Conservation (phyloP, 2,888 invertebrate species). For the Desoria tigrina region DNA sequence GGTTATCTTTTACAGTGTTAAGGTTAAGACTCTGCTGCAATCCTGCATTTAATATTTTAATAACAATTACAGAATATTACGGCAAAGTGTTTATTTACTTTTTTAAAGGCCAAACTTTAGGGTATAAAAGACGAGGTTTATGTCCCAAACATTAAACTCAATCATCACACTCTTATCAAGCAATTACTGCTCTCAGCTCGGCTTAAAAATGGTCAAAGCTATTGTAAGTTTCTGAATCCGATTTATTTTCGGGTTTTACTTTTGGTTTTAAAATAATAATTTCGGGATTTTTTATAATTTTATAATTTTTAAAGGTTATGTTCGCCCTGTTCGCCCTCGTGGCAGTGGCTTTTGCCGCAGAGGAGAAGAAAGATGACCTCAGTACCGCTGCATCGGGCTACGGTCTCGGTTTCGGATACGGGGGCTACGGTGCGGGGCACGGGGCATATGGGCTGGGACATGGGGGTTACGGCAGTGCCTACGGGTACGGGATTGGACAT, state of each 20-base stretch:
- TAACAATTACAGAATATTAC: too few relatives aligned
- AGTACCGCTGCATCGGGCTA: conserved; percentile 11
- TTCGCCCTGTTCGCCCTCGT: conserved; percentile 24
- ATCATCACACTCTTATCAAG: too few relatives aligned
- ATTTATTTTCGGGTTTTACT: background rate
- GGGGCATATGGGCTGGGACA: background rate
- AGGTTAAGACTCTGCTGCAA: too few relatives aligned
- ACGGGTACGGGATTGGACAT: conserved; percentile 1
- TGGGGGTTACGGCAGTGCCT: background rate
- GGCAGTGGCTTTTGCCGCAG: conserved; percentile 22
- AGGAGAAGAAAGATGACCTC: conserved; percentile 27
- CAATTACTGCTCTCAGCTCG: too few relatives aligned
- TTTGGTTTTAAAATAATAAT: too few relatives aligned
- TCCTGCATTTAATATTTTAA: too few relatives aligned
- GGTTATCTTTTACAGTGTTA: too few relatives aligned
- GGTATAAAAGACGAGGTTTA: background rate
- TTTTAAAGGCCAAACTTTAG: too few relatives aligned
- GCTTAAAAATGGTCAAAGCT: conserved; percentile 1
- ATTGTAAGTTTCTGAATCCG: background rate
- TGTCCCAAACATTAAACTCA: background rate
- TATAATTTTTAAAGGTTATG: conserved; percentile 21
- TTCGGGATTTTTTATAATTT: background rate
- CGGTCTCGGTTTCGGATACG: conserved; percentile 12
- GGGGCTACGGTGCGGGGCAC: conserved; percentile 6
- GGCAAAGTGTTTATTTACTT: too few relatives aligned